These are phyloP conservation scores for Tridacna crocea DNA, from an alignment of 2,888 invertebrate genomes.

Conservation along the genomic window DNA sequence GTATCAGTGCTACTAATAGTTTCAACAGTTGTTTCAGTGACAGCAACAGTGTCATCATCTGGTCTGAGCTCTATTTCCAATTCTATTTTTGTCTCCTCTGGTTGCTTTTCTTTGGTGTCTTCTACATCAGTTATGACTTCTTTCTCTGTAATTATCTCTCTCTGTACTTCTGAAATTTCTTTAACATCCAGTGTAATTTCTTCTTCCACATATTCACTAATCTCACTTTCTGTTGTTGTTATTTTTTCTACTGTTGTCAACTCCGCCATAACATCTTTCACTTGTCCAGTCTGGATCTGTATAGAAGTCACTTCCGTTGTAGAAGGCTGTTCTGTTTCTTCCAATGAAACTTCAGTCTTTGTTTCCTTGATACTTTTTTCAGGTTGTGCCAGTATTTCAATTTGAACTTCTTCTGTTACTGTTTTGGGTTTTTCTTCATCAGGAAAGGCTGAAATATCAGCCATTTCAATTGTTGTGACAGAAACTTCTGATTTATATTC, in stretches of 20 bases:
- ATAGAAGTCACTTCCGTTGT: constrained; percentile 30
- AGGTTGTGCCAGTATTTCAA: constrained; percentile 18
- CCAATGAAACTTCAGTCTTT: constrained; percentile 31
- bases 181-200: constrained; percentile 33
- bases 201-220: constrained; percentile 18
- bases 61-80: constrained; percentile 43
- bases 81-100: constrained; percentile 56
- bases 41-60: constrained; percentile 51
- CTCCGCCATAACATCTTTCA: constrained; percentile 12
- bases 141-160: constrained; percentile 28
- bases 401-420: constrained; percentile 8
- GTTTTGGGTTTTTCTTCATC: constrained; percentile 30
- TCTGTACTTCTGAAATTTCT: constrained; percentile 40
- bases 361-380: constrained; percentile 48
- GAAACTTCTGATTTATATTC: constrained; percentile 50
- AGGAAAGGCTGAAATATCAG: constrained; percentile 47
- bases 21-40: constrained; percentile 40
- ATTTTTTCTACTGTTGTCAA: constrained; percentile 19
- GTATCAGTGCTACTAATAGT: constrained; percentile 27
- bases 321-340: constrained; percentile 41
- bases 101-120: constrained; percentile 52
- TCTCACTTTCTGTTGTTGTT: constrained; percentile 24
- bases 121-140: constrained; percentile 53
- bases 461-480: constrained; percentile 45
- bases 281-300: constrained; percentile 33